Evolutionary conservation across 2,888 invertebrate species (phyloP).

Genomic region (Dione vanillae): DNA sequence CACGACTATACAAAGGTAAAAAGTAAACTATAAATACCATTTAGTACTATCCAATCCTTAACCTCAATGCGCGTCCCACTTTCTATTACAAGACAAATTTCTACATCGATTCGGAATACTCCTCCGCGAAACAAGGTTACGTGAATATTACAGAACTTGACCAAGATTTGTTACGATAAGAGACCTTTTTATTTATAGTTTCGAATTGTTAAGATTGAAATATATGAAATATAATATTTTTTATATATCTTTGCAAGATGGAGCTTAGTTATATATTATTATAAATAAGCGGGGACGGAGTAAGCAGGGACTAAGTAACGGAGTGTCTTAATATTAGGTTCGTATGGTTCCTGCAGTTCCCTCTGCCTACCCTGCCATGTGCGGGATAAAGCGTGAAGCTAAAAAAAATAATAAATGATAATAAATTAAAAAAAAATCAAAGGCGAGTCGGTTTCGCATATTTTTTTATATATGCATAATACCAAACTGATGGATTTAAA

Average conservation of each 20-base stretch:
- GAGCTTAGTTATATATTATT: neutral
- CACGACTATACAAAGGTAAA: neutral
- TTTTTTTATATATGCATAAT: too few relatives aligned
- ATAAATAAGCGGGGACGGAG: too few relatives aligned
- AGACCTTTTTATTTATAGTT: slow-evolving; percentile 26
- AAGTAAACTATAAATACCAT: neutral
- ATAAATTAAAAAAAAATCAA: too few relatives aligned
- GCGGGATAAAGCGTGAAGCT: too few relatives aligned
- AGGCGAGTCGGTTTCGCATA: too few relatives aligned
- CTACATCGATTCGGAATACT: slow-evolving; percentile 3
- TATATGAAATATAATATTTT: neutral
- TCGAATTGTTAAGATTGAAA: neutral
- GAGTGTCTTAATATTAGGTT: too few relatives aligned
- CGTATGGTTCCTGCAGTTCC: too few relatives aligned
- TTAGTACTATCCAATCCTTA: neutral
- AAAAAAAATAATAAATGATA: too few relatives aligned
- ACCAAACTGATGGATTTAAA: too few relatives aligned
- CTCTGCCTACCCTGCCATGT: too few relatives aligned
- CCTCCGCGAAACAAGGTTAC: slow-evolving; percentile 16
- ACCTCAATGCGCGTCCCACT: neutral
- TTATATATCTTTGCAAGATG: neutral
- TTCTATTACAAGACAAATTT: slow-evolving; percentile 11
- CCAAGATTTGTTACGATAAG: slow-evolving; percentile 14
- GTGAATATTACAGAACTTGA: slow-evolving; percentile 25
- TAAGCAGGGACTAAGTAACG: too few relatives aligned